Percentiles rank a stretch among this genome's conserved stretches.
phyloP scores from a whole-genome alignment of 2,888 invertebrate genomes.

The Ellobium chinense region DNA sequence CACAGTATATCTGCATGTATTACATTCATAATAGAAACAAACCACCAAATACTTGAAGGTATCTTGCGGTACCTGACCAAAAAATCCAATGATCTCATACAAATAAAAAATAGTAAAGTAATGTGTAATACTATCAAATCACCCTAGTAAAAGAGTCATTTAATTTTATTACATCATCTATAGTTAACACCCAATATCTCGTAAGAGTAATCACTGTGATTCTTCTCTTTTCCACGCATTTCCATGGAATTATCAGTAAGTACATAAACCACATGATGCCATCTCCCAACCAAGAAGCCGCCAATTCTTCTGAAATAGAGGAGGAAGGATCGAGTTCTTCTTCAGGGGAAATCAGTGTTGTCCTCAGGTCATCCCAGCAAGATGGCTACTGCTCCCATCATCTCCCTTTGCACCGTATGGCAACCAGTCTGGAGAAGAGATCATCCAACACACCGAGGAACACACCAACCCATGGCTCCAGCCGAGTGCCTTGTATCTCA shows the following conservation, averaged over 20 bases:
- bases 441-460: background rate
- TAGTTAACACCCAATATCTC: too few relatives aligned
- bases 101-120: too few relatives aligned
- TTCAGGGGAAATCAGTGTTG: constrained; percentile 44
- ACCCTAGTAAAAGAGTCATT: too few relatives aligned
- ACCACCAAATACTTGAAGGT: too few relatives aligned
- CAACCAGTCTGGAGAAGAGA: constrained; percentile 8
- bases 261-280: constrained; percentile 65
- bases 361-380: constrained; percentile 43
- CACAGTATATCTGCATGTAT: too few relatives aligned
- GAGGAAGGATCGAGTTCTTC: constrained; percentile 43
- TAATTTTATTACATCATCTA: too few relatives aligned
- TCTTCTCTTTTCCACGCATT: constrained; percentile 19
- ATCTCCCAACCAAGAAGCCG: constrained; percentile 60
- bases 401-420: constrained; percentile 35
- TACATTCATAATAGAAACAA: too few relatives aligned
- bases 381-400: constrained; percentile 10
- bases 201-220: background rate
- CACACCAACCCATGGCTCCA: background rate
- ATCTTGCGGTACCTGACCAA: too few relatives aligned
- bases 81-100: too few relatives aligned
- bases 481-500: constrained; percentile 63
- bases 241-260: constrained; percentile 60
- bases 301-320: constrained; percentile 38
- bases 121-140: too few relatives aligned